These are phyloP conservation scores for Caradrina clavipalpis DNA, from an alignment of 2,888 invertebrate genomes.

Conservation along the genomic window DNA sequence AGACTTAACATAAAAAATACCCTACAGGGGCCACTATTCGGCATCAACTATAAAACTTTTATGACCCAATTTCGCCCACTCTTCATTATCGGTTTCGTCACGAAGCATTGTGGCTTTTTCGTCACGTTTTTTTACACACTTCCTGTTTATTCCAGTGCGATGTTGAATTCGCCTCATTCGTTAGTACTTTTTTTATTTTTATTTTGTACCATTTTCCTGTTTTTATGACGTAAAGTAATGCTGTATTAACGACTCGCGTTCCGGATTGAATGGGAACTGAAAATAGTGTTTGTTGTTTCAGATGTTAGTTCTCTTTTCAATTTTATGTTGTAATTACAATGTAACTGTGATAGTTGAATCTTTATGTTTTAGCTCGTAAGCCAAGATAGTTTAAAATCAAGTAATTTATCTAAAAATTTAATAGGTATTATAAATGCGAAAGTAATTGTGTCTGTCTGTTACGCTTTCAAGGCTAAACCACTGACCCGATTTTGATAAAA, in stretches of 20 bases:
- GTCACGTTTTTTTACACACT: slow-evolving; percentile 56
- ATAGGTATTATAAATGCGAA: too few species aligned
- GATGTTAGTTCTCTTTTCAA: slow-evolving; percentile 18
- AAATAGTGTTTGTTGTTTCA: slow-evolving; percentile 49
- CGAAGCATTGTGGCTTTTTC: slow-evolving; percentile 54
- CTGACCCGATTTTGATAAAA: too few species aligned
- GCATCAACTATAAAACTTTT: slow-evolving; percentile 58
- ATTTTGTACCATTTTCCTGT: slow-evolving; percentile 32
- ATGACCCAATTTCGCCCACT: slow-evolving; percentile 53
- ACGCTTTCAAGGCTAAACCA: too few species aligned
- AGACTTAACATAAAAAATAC: slow-evolving; percentile 22
- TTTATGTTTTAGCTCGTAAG: neutral
- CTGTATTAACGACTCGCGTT: slow-evolving; percentile 42
- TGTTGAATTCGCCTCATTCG: slow-evolving; percentile 50
- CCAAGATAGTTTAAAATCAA: too few species aligned
- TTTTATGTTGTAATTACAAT: slow-evolving; percentile 15
- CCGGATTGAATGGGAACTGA: slow-evolving; percentile 39
- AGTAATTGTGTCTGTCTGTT: too few species aligned
- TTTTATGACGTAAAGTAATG: slow-evolving; percentile 42
- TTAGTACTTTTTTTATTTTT: slow-evolving; percentile 43
- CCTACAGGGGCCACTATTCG: slow-evolving; percentile 34
- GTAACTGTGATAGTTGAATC: neutral
- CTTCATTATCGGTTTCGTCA: slow-evolving; percentile 58
- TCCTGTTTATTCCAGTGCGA: slow-evolving; percentile 57
- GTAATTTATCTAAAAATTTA: too few species aligned